Conservation (phyloP, 2,888 invertebrate genomes). For the Calameuta pallipes region DNA sequence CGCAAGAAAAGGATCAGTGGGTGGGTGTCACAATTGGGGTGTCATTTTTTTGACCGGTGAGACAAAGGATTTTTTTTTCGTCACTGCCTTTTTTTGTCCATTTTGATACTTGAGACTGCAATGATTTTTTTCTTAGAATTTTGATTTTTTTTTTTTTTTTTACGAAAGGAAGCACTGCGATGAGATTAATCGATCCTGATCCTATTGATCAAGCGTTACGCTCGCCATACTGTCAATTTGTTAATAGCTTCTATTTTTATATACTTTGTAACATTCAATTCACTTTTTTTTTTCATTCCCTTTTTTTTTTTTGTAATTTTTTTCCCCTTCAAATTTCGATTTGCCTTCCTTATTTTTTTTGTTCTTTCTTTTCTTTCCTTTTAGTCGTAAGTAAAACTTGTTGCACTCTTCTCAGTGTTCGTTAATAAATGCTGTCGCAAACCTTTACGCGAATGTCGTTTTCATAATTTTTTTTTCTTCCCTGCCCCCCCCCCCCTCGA, state of each 20-base stretch:
- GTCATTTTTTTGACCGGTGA: no score
- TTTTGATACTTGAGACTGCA: no score
- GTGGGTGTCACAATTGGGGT: no score
- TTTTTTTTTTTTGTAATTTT: constrained; percentile 11
- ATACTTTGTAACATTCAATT: constrained; percentile 50
- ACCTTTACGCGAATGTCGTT: no score
- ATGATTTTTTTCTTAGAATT: neutral
- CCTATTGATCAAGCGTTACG: no score
- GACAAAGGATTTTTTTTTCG: no score
- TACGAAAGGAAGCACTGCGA: neutral
- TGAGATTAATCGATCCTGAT: no score
- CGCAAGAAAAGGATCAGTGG: no score
- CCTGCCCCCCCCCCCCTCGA: neutral
- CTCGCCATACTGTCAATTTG: constrained; percentile 26
- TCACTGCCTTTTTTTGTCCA: no score
- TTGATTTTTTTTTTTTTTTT: constrained; percentile 4
- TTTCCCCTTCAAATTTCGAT: constrained; percentile 9
- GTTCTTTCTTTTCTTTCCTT: constrained; percentile 22
- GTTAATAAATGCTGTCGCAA: no score
- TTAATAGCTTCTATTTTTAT: constrained; percentile 36
- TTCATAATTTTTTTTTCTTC: no score
- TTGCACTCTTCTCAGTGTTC: constrained; percentile 4
- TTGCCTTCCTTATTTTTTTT: constrained; percentile 21
- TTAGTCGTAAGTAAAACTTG: constrained; percentile 1
- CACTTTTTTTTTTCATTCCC: constrained; percentile 31